Conservation (phyloP, 2,113 vertebrate species). For the Terrapene triunguis region DNA sequence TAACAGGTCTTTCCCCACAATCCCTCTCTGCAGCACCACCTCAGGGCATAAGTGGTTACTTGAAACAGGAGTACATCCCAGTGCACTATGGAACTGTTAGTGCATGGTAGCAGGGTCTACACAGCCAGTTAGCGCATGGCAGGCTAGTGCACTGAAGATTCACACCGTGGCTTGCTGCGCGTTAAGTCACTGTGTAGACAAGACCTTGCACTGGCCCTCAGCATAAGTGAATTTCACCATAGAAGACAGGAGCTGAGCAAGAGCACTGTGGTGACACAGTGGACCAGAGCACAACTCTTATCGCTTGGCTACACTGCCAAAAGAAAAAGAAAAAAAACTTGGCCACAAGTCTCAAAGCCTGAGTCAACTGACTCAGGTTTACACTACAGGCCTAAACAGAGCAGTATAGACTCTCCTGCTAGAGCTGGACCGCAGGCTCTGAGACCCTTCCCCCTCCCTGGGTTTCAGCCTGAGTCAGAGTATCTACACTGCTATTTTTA, state of each 20-base stretch:
- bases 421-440: no score
- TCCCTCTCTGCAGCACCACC: neutral
- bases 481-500: no score
- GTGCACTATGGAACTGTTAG: neutral
- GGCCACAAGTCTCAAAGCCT: no score
- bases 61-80: neutral
- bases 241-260: neutral
- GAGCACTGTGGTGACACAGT: constrained; percentile 16
- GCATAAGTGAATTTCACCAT: neutral
- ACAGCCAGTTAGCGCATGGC: neutral
- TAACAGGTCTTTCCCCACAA: neutral
- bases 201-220: neutral
- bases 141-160: neutral
- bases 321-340: no score
- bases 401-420: no score
- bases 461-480: no score
- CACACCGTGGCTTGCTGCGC: neutral
- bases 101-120: neutral
- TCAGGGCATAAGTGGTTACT: neutral
- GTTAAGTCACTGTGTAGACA: neutral
- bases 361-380: no score
- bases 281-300: neutral
- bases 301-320: neutral
- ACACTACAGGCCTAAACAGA: no score
- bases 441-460: no score